Conservation (phyloP, 2,888 invertebrate genomes). For the Aproaerema taeniolella region DNA sequence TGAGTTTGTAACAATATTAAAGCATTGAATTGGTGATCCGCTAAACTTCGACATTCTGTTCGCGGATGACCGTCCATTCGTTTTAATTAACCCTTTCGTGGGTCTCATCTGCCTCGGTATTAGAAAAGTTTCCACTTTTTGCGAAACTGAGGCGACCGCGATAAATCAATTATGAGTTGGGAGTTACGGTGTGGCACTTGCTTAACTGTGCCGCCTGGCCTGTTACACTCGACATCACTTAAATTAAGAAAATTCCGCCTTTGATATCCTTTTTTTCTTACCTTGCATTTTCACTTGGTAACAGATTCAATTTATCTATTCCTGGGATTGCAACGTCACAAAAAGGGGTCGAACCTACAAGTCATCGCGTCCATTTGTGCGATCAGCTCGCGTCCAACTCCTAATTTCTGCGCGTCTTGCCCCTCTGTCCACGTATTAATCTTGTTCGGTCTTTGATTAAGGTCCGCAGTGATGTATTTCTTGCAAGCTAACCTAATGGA, state of each 20-base stretch:
- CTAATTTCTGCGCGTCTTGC: slow-evolving; percentile 42
- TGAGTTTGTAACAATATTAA: slow-evolving; percentile 74
- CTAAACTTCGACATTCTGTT: slow-evolving; percentile 70
- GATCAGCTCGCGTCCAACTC: slow-evolving; percentile 37
- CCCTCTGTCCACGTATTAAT: slow-evolving; percentile 65
- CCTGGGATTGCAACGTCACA: slow-evolving; percentile 6
- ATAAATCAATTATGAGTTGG: slow-evolving; percentile 56
- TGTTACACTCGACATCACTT: slow-evolving; percentile 14
- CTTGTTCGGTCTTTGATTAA: slow-evolving; percentile 73
- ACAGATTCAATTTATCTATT: slow-evolving; percentile 13
- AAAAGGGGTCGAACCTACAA: slow-evolving; percentile 23
- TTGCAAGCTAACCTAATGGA: slow-evolving; percentile 71
- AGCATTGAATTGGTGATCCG: slow-evolving; percentile 75
- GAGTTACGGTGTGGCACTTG: slow-evolving; percentile 31
- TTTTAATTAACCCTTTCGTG: slow-evolving; percentile 71
- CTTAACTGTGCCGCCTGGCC: slow-evolving; percentile 24
- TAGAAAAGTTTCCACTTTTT: slow-evolving; percentile 49
- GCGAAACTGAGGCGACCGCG: slow-evolving; percentile 35
- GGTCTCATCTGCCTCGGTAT: slow-evolving; percentile 52
- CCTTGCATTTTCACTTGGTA: not conserved
- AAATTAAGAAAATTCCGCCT: slow-evolving; percentile 10
- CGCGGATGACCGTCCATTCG: slow-evolving; percentile 70
- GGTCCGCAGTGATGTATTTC: slow-evolving; percentile 69
- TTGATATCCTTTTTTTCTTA: slow-evolving; percentile 3
- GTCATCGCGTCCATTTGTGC: slow-evolving; percentile 40